Percentiles rank a stretch among this genome's conserved stretches.
phyloP scores from a whole-genome alignment of 2,888 invertebrate species.

The Drosophila macrospina region DNA sequence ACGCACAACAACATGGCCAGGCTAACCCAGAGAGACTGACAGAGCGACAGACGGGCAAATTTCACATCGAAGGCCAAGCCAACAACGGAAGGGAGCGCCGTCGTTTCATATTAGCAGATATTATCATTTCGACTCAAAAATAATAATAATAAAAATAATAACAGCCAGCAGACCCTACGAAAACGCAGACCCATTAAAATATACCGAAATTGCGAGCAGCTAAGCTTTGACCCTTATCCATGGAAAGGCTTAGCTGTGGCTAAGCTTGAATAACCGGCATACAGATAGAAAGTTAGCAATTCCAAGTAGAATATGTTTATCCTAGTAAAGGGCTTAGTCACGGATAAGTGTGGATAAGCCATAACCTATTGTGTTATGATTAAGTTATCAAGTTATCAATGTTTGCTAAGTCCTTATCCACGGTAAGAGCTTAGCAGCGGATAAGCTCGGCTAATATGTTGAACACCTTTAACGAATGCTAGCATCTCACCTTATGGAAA shows the following conservation, averaged over 20 bases:
- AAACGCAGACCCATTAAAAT: constrained; percentile 3
- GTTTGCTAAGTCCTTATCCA: no score
- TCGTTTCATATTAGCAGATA: constrained; percentile 64
- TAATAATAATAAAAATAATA: constrained; percentile 58
- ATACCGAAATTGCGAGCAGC: constrained; percentile 24
- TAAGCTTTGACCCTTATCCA: no score
- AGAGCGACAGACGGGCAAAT: constrained; percentile 22
- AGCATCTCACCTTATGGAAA: no score
- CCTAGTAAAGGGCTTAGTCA: neutral
- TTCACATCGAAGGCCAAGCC: constrained; percentile 42
- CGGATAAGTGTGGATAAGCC: no score
- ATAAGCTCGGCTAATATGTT: neutral
- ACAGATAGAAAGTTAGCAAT: no score
- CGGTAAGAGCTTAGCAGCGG: neutral
- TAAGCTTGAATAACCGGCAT: constrained; percentile 25
- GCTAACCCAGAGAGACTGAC: constrained; percentile 21
- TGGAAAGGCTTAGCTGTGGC: constrained; percentile 8
- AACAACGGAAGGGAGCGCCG: constrained; percentile 68
- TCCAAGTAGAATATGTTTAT: neutral
- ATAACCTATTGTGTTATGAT: neutral
- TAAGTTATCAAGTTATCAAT: no score
- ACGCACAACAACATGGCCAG: constrained; percentile 62
- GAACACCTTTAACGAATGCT: no score
- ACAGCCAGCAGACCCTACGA: constrained; percentile 25
- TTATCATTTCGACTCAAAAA: constrained; percentile 54